A percentile compares a stretch with the other conserved stretches of the same genome.
These are phyloP conservation scores for Anastrepha obliqua DNA, from an alignment of 1,140 invertebrate genomes.

Conservation along the genomic window DNA sequence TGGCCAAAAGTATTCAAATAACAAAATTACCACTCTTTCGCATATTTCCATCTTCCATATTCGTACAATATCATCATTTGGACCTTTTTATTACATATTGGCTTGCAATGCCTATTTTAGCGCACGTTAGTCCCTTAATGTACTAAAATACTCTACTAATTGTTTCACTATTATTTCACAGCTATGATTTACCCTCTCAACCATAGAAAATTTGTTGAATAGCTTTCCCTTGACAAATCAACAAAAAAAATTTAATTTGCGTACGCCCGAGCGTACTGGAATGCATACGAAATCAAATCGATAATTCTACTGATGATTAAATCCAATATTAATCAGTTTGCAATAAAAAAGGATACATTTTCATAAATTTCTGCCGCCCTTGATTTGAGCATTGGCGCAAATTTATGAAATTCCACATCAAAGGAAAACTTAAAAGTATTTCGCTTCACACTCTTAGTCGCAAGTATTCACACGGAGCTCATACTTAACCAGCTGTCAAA, in stretches of 20 bases:
- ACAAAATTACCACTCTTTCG: not conserved
- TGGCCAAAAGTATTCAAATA: not conserved
- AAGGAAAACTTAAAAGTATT: not conserved
- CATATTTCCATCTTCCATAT: not conserved
- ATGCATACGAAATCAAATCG: not conserved
- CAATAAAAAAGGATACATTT: not conserved
- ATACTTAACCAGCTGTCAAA: not conserved
- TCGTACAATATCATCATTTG: no score
- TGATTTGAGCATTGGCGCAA: not conserved
- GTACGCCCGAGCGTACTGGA: no score
- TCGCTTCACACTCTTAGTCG: not conserved
- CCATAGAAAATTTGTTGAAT: not conserved
- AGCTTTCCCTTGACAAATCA: no score
- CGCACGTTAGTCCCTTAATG: not conserved
- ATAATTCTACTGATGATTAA: not conserved
- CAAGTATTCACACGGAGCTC: not conserved
- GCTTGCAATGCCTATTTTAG: no score
- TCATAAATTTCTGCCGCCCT: not conserved
- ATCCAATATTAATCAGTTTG: not conserved
- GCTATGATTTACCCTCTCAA: not conserved
- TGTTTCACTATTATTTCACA: not conserved
- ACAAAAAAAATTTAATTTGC: no score
- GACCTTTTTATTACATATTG: no score
- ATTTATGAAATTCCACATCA: slow-evolving; percentile 5
- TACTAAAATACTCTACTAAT: not conserved